Conservation (phyloP, 1,140 invertebrate genomes). For the Pteromalus puparum region DNA sequence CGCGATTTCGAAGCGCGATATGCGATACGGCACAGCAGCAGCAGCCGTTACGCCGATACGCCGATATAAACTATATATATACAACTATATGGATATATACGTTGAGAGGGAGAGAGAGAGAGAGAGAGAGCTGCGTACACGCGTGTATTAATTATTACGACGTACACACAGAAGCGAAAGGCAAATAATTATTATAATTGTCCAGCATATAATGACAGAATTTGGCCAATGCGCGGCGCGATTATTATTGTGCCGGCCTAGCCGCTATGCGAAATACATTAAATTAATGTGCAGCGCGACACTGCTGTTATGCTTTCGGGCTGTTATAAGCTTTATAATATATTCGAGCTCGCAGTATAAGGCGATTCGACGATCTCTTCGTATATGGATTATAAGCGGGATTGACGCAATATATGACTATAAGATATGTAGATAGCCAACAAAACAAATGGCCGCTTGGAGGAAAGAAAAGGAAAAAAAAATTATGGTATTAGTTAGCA, state of each 20-base stretch:
- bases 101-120: too few species aligned
- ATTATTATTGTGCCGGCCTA: conserved; percentile 59
- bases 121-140: conserved; percentile 35
- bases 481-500: conserved; percentile 65
- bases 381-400: too few species aligned
- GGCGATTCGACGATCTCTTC: too few species aligned
- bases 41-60: conserved; percentile 34
- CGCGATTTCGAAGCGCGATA: conserved; percentile 62
- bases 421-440: too few species aligned
- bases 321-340: too few species aligned
- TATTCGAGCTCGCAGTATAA: too few species aligned
- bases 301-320: background rate
- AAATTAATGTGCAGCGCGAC: conserved; percentile 26
- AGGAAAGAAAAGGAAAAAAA: conserved; percentile 35
- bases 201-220: conserved; percentile 72
- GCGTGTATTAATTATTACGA: conserved; percentile 73
- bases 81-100: conserved; percentile 56
- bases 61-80: conserved; percentile 55
- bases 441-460: background rate
- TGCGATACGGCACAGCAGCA: conserved; percentile 48
- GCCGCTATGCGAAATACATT: conserved; percentile 35
- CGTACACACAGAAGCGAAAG: conserved; percentile 59
- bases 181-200: conserved; percentile 76
- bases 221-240: conserved; percentile 62
- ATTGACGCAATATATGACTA: too few species aligned